Base-by-base conservation (phyloP, 30 jellyfish, hydroid and myxozoan species). In the Pelagia noctiluca region DNA sequence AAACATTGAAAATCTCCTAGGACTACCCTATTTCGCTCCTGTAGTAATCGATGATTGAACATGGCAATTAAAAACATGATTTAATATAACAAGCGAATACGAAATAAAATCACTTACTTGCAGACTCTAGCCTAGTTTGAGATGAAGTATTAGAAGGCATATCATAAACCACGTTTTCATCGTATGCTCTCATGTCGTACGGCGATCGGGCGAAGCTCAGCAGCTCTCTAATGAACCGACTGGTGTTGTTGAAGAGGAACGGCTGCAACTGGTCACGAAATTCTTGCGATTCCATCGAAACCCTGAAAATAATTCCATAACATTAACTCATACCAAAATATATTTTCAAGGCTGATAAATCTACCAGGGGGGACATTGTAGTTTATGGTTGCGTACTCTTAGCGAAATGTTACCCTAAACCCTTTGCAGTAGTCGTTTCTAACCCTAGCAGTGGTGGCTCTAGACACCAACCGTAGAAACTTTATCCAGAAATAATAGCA, bases 141-240 rank as follows among this genome's bases (percentile, higher is more conserved):
- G 72, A 60, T n/a, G 21, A 42, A 19, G 64, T n/a, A n/a, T n/a
- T 50, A 2, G 93, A 26, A 10, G 96, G 96, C 31, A 75, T 34
- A 47, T 86, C 98, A 57, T 93, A 88, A 32, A 93, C 98, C 12
- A 81, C 98, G 32, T 87, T 82, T 66, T 75, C 88, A 78, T 93
- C 98, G 65, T 84, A 93, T 0, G 92, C 97, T 25, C 78, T 81
- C 83, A 93, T 87, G 78, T 93, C 98, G 50, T 87, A 93, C 1
- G 98, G 98, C 8, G 98, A 87, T 28, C 92, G 62, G 2, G 98
- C 98, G 63, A 86, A 93, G 62, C 92, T 87, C 26, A 77, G 36
- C 53, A 93, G 90, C 50, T 93, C 98, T 35, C 85, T 72, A 19
- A 82, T 82, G 75, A 93, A 93, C 37, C 88, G 96, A 30, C 82